These are phyloP conservation scores for Epinephelus awoara DNA, from an alignment of 2,797 vertebrate species.

Conservation along the genomic window DNA sequence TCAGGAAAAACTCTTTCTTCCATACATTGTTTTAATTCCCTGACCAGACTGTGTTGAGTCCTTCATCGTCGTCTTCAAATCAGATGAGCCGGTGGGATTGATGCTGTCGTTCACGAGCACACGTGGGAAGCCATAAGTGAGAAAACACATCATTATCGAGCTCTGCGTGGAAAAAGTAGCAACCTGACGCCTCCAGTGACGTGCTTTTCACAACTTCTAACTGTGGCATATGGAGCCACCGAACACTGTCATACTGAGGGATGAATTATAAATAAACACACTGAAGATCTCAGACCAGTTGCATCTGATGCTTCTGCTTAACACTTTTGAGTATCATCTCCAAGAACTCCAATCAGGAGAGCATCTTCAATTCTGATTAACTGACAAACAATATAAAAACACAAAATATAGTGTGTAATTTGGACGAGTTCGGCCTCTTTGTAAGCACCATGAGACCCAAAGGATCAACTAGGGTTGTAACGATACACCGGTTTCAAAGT, in stretches of 20 bases:
- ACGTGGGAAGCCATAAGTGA: neutral
- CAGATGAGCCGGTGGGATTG: too few species aligned
- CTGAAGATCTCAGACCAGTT: too few species aligned
- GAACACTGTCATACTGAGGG: neutral
- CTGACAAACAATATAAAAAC: too few species aligned
- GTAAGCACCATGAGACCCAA: neutral
- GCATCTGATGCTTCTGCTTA: neutral
- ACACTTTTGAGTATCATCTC: neutral
- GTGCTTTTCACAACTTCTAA: neutral
- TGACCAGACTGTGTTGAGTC: neutral
- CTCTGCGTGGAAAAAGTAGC: neutral
- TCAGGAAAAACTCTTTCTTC: neutral
- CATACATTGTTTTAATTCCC: neutral
- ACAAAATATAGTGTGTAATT: neutral
- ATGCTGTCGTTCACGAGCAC: neutral
- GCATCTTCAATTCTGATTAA: neutral
- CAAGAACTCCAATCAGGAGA: neutral
- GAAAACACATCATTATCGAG: constrained; percentile 13
- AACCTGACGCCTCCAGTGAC: neutral
- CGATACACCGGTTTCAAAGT: too few species aligned
- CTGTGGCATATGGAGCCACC: neutral
- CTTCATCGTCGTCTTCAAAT: neutral
- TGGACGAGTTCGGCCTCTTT: neutral
- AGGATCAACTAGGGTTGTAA: neutral
- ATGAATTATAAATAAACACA: constrained; percentile 6